Evolutionary conservation across 2,888 invertebrate genomes (phyloP).

Genomic region (Notocelia uddmanniana): DNA sequence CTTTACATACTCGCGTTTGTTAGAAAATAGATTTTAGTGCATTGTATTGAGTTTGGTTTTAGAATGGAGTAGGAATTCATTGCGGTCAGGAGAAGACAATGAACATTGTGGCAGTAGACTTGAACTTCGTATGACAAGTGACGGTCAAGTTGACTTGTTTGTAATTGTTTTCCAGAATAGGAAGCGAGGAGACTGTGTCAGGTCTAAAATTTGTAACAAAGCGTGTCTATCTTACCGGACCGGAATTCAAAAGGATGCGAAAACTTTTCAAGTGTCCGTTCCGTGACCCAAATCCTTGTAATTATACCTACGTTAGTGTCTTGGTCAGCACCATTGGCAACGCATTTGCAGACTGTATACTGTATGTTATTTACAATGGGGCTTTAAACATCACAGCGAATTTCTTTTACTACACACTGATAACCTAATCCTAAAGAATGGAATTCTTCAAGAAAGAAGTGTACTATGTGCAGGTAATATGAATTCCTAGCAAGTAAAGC

Average conservation of each 20-base stretch:
- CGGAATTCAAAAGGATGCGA: background rate
- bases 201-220: conserved; percentile 16
- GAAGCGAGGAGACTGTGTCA: background rate
- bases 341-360: too few relatives aligned
- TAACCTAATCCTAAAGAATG: too few relatives aligned
- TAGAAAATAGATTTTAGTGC: conserved; percentile 13
- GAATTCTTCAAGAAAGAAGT: too few relatives aligned
- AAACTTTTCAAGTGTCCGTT: background rate
- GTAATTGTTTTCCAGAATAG: conserved; percentile 23
- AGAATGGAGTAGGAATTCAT: background rate
- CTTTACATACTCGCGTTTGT: conserved; percentile 17
- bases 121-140: conserved; percentile 36
- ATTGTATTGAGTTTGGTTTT: conserved; percentile 5
- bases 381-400: too few relatives aligned
- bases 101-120: conserved; percentile 23
- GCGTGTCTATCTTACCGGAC: too few relatives aligned
- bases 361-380: too few relatives aligned
- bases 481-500: too few relatives aligned
- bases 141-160: conserved; percentile 32
- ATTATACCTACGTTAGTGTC: too few relatives aligned
- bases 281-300: background rate
- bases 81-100: conserved; percentile 36
- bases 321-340: too few relatives aligned
- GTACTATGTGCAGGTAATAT: too few relatives aligned
- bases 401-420: too few relatives aligned